phyloP scores from a whole-genome alignment of 1,140 invertebrate species.

The Drosophila eugracilis region DNA sequence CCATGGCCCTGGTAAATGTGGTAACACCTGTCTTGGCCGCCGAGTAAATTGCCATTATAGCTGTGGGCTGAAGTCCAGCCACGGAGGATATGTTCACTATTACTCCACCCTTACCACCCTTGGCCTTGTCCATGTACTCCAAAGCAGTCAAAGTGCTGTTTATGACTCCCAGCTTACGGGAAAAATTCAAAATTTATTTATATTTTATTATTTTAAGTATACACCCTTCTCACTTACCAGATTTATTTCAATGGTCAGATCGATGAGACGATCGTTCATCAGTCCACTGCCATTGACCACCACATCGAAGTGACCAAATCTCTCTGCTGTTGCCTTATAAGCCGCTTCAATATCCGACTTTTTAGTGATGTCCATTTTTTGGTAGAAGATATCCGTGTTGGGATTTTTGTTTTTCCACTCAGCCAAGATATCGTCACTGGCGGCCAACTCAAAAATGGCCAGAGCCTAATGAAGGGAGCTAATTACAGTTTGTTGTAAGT shows the following conservation, averaged over 20 bases:
- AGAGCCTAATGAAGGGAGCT: slow-evolving; percentile 42
- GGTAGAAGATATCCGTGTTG: slow-evolving; percentile 39
- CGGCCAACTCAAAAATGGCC: slow-evolving; percentile 63
- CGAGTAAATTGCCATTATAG: slow-evolving; percentile 83
- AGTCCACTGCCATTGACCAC: slow-evolving; percentile 72
- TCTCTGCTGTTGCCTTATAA: slow-evolving; percentile 51
- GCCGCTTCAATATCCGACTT: slow-evolving; percentile 56
- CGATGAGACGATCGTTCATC: slow-evolving; percentile 60
- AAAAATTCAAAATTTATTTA: too few species aligned
- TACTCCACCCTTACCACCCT: slow-evolving; percentile 87
- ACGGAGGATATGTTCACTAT: slow-evolving; percentile 88
- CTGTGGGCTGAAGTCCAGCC: slow-evolving; percentile 85
- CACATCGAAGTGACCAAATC: slow-evolving; percentile 62
- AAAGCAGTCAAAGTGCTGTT: slow-evolving; percentile 62
- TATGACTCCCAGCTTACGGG: slow-evolving; percentile 57
- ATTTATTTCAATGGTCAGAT: slow-evolving; percentile 64
- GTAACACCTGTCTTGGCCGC: slow-evolving; percentile 85
- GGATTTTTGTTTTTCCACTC: slow-evolving; percentile 34
- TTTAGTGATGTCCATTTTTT: slow-evolving; percentile 65
- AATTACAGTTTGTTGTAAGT: background rate
- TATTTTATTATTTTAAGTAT: too few species aligned
- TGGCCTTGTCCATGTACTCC: slow-evolving; percentile 86
- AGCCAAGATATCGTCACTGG: slow-evolving; percentile 38
- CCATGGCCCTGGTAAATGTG: slow-evolving; percentile 83
- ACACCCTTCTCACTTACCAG: slow-evolving; percentile 29